Base-by-base conservation (phyloP, 2,797 vertebrate species). In the Coregonus ussuriensis region DNA sequence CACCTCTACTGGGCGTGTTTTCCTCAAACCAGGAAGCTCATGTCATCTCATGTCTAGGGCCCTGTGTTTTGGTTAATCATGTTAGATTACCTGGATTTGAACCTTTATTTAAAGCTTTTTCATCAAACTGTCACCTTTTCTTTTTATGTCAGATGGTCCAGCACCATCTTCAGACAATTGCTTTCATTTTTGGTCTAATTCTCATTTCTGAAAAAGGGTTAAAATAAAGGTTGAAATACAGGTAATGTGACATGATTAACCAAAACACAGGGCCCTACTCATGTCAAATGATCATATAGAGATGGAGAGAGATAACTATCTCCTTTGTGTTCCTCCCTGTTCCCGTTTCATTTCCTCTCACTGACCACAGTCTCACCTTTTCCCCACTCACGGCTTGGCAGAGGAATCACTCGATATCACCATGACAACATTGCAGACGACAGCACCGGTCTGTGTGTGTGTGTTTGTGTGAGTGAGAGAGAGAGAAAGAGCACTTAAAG, bases 391-490 rank as follows among this genome's bases (percentile, higher is more conserved):
- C 51, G 52, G 41, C 65, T 18, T 7, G 69, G 52, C 5, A 59
- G 74, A 69, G 53, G 63, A 81, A 81, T 78, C n/a, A 59, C 74
- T 85, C 81, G 1, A 82, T 82, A 83, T 90, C 56, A 25, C 85
- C 84, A 90, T 89, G 83, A 83, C 80, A 87, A 90, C 88, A 11
- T 9, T 37, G 72, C 18, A 71, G 84, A 80, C 14, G 77, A 74
- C 78, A 75, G 75, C 29, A 3, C n/a, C 72, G 69, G 37, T 14
- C 18, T 37, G 18, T 35, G 72, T 29, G 25, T n/a, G 72, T n/a
- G 33, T 18, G 29, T 59, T 4, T 76, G 71, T 81, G 54, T 79
- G 52, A 68, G 16, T 68, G 7, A 14, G 18, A 9, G 25, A 21
- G 71, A 51, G 13, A 51, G 11, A 33, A 56, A 37, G 67, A n/a